phyloP scores from a whole-genome alignment of 64 coral and sea anemone species.

The Cladopsammia gracilis region DNA sequence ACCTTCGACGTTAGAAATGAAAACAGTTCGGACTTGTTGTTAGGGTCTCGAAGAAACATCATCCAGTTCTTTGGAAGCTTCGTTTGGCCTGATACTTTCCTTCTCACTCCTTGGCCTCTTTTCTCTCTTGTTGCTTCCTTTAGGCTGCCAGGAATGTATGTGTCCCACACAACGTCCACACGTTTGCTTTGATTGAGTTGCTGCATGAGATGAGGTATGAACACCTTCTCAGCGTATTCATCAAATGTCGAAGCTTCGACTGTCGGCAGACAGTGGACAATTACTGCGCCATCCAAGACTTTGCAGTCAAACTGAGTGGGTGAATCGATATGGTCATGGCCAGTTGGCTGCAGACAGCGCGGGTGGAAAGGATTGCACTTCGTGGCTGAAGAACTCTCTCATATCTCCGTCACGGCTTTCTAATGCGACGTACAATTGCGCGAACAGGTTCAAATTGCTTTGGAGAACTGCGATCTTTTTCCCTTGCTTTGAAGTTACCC shows the following conservation, averaged over 20 bases:
- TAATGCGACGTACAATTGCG: constrained; percentile 59
- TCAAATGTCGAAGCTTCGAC: constrained; percentile 55
- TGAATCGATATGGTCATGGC: constrained; percentile 5
- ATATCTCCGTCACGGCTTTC: constrained; percentile 71
- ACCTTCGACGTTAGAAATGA: constrained; percentile 52
- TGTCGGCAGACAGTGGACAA: constrained; percentile 57
- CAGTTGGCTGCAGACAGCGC: constrained; percentile 41
- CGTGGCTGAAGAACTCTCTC: constrained; percentile 73
- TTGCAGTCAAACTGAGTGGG: constrained; percentile 57
- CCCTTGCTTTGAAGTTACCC: constrained; percentile 48
- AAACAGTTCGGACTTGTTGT: constrained; percentile 72
- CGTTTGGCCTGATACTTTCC: constrained; percentile 60
- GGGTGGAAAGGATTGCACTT: constrained; percentile 74
- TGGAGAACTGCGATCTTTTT: constrained; percentile 64
- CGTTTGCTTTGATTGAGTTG: constrained; percentile 42
- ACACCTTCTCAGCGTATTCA: constrained; percentile 64
- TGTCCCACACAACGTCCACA: constrained; percentile 65
- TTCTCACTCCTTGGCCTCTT: constrained; percentile 62
- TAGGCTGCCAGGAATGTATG: constrained; percentile 45
- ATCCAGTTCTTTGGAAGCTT: constrained; percentile 73
- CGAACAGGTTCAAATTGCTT: constrained; percentile 57
- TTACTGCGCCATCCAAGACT: constrained; percentile 65
- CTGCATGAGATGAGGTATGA: constrained; percentile 58
- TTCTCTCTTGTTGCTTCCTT: constrained; percentile 65
- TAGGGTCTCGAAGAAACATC: constrained; percentile 51